Base-by-base conservation (phyloP, 2,797 vertebrate genomes). In the Danio choprae region DNA sequence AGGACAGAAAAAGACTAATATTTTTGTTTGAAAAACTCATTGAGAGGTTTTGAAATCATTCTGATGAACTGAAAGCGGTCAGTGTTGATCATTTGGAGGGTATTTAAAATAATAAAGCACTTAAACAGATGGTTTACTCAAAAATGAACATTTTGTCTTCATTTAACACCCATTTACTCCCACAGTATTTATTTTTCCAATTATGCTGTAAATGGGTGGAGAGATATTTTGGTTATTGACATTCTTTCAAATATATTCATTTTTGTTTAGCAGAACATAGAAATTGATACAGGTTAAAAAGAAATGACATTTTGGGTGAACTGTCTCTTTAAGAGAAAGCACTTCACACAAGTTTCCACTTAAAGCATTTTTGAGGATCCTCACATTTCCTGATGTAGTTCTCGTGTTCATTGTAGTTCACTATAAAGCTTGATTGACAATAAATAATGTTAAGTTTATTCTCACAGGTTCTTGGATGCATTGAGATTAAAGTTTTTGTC, bases 1-100 rank as follows among this genome's bases (percentile, higher is more conserved):
- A 89, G 64, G 89, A 83, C 74, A 87, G 87, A 68, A 87, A 89
- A 63, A 88, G 88, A 73, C 80, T 91, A 62, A 75, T 89, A 6
- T 59, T 81, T 40, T 78, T 91, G 20, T 82, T 76, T 71, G 86
- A 88, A 44, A 84, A 74, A 81, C 78, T 88, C 3, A 81, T 88
- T 4, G 87, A 88, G 15, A 87, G 84, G 46, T 87, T 88, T 51
- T 88, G 65, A 88, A 59, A 29, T 50, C 1, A 11, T 15, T 46
- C 44, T 48, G 10, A 10, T 36, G 22, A 20, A 48, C 51, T 58
- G 11, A 56, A 65, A 29, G 6, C 40, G 11, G 10, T 41, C 44
- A 18, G 10, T 55, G 40, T 53, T 4, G 13, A 20, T 65, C 11
- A 7, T 58, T 77, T 15, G 7, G 40, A 15, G 11, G 11, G 20